These are phyloP conservation scores for Ophthalmotilapia sp. DNA, from an alignment of 2,113 vertebrate genomes.

Conservation along the genomic window DNA sequence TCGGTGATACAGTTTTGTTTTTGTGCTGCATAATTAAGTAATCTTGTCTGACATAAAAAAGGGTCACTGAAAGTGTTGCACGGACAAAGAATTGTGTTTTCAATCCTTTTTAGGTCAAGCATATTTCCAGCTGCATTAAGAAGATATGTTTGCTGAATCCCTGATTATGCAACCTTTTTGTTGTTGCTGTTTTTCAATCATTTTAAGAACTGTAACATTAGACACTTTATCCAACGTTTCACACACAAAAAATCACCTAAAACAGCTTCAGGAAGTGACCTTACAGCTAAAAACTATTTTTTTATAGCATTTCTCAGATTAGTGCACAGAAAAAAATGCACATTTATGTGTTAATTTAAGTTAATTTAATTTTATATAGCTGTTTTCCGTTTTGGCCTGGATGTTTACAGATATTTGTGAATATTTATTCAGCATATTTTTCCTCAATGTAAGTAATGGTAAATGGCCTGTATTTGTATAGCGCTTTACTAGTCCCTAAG, in stretches of 20 bases:
- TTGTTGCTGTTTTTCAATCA: background rate
- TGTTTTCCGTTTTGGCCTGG: background rate
- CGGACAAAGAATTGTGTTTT: background rate
- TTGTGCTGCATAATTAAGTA: background rate
- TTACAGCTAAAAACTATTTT: accelerated
- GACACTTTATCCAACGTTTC: background rate
- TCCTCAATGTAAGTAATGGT: background rate
- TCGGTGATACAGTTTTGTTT: background rate
- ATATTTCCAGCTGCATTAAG: background rate
- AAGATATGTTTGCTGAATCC: background rate
- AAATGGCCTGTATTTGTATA: background rate
- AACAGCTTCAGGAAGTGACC: accelerated
- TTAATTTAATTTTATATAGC: background rate
- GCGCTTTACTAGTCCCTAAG: background rate
- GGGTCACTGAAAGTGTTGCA: background rate
- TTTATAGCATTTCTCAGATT: background rate
- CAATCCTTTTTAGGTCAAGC: background rate
- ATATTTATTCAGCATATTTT: background rate
- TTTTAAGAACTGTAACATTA: background rate
- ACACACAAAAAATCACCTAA: background rate
- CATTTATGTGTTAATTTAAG: background rate
- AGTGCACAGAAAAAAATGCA: background rate
- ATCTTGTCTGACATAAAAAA: background rate
- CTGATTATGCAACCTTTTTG: background rate
- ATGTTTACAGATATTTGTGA: background rate